These are phyloP conservation scores for Dicerorhinus sumatrensis DNA, from an alignment of 2,113 vertebrate species.

Conservation along the genomic window DNA sequence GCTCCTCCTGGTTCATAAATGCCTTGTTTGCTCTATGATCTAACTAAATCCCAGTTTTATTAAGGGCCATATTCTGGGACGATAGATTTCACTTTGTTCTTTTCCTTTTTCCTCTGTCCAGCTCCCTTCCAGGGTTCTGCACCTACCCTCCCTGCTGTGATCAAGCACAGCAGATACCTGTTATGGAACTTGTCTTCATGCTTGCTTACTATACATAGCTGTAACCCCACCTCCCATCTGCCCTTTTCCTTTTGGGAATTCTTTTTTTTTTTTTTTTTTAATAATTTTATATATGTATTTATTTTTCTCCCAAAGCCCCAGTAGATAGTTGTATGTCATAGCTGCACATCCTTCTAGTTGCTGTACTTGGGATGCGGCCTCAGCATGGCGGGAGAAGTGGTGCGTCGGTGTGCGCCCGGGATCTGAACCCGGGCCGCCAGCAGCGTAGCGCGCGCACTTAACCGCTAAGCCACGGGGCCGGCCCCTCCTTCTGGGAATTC, in stretches of 20 bases:
- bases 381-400: too few species aligned
- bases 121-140: neutral
- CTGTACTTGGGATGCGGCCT: too few species aligned
- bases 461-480: too few species aligned
- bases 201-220: accelerated
- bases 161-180: neutral
- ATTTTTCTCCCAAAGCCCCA: too few species aligned
- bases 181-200: neutral
- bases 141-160: neutral
- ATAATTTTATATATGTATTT: too few species aligned
- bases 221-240: neutral
- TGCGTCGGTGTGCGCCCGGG: too few species aligned
- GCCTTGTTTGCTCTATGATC: neutral
- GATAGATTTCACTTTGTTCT: neutral
- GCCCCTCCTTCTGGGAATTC: neutral
- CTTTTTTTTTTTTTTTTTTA: neutral
- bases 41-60: neutral
- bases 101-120: neutral
- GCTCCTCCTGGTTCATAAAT: neutral
- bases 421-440: too few species aligned
- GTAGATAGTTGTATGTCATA: too few species aligned
- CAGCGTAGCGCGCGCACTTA: too few species aligned
- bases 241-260: neutral
- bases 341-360: too few species aligned
- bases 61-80: neutral